Conservation (phyloP, 1,140 invertebrate species). For the Caenorhabditis brenneri region DNA sequence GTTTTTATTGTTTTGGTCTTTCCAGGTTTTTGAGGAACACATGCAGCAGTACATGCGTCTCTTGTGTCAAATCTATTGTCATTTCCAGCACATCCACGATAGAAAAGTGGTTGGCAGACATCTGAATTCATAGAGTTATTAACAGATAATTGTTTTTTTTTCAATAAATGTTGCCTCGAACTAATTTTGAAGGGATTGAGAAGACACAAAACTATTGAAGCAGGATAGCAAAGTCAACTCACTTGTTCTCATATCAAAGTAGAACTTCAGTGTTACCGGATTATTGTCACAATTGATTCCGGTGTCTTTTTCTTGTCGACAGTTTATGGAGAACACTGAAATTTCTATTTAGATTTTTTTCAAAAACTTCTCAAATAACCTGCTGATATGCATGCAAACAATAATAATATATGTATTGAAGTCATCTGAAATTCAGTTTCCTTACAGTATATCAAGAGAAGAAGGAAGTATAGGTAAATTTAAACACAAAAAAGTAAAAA, state of each 20-base stretch:
- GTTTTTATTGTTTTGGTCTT: not conserved
- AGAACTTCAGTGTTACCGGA: constrained; percentile 15
- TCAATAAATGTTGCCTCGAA: too few relatives aligned
- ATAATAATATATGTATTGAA: not conserved
- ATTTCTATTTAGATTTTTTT: too few relatives aligned
- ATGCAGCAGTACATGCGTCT: constrained; percentile 12
- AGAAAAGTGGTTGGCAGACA: constrained; percentile 40
- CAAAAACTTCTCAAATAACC: not conserved
- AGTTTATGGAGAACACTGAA: constrained; percentile 31
- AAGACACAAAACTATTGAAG: too few relatives aligned
- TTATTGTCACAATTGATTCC: constrained; percentile 27
- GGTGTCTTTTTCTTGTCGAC: constrained; percentile 25
- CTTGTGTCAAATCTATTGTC: constrained; percentile 11
- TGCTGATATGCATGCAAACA: not conserved
- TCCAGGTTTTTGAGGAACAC: constrained; percentile 9
- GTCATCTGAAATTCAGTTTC: not conserved
- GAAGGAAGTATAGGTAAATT: too few relatives aligned
- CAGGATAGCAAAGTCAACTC: too few relatives aligned
- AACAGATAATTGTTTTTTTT: too few relatives aligned
- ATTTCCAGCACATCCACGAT: constrained; percentile 46
- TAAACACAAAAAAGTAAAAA: not conserved
- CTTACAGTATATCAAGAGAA: not conserved
- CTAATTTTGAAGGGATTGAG: not conserved
- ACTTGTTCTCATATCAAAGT: constrained; percentile 43
- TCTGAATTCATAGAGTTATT: too few relatives aligned